phyloP scores from a whole-genome alignment of 2,888 invertebrate genomes.

The Drosophila subsilvestris region DNA sequence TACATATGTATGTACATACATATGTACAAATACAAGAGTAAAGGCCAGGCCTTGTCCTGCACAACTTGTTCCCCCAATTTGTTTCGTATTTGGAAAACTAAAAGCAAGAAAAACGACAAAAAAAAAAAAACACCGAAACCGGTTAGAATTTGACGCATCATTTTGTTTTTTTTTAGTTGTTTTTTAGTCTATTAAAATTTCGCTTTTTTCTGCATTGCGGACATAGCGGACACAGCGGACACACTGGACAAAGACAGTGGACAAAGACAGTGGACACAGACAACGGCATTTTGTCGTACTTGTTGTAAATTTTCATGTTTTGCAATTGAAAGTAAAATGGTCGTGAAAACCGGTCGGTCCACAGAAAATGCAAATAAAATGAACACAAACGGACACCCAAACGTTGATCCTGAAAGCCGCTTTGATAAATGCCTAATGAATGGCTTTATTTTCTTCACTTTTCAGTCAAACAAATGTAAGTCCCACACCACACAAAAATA shows the following conservation, averaged over 20 bases:
- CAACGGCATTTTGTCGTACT: background rate
- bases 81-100: background rate
- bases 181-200: slow-evolving; percentile 54
- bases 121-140: slow-evolving; percentile 37
- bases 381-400: background rate
- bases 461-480: slow-evolving; percentile 14
- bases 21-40: background rate
- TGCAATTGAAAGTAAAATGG: slow-evolving; percentile 69
- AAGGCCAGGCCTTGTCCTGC: background rate
- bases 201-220: slow-evolving; percentile 54
- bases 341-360: slow-evolving; percentile 46
- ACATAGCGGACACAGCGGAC: slow-evolving; percentile 21
- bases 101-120: slow-evolving; percentile 1
- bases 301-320: slow-evolving; percentile 37
- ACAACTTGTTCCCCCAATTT: background rate
- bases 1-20: no score
- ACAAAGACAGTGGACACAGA: background rate
- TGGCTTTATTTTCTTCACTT: slow-evolving; percentile 18
- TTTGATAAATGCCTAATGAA: slow-evolving; percentile 21
- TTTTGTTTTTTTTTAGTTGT: slow-evolving; percentile 11
- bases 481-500: slow-evolving; percentile 13
- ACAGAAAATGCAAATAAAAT: slow-evolving; percentile 23
- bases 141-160: slow-evolving; percentile 54
- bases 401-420: slow-evolving; percentile 29
- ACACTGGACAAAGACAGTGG: background rate